Evolutionary conservation across 2,113 vertebrate genomes (phyloP), one percentile per base, ranked within the genome.

Genomic region (Elachura formosa): DNA sequence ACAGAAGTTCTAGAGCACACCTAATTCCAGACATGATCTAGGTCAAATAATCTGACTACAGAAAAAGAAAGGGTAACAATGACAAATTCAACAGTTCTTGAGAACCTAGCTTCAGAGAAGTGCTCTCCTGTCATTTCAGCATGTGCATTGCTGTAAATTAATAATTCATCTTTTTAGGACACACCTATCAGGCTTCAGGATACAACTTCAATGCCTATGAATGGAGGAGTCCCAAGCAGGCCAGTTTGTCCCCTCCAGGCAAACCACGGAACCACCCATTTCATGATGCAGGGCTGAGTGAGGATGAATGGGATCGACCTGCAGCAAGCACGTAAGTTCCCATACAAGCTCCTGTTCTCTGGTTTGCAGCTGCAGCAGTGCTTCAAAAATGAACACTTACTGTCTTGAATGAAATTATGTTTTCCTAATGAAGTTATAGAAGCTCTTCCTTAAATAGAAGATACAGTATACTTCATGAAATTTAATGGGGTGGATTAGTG

Each of bases 291-390:
- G 98, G 98, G 8, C 98, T 99, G 93, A 98, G 98, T 40, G 98
- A 98, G 21, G 99, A 99, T 2, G 99, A 99, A 25, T 99, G 99
- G 99, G 99, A 99, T 79, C 98, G 97, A 52, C 98, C 99, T 34
- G 95, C 98, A 7, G 96, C 98, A 9, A 98, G 98, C 94, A 98
- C 98, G 99, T 99, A 95, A 97, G 98, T 97, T 79, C 58, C 20
- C 23, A 3, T 7, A 5, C 0, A 1, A 55, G 12, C 10, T 51
- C 46, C 40, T 61, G 15, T 28, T 56, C 59, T 68, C 40, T 54
- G 29, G 5, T 51, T 46, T 92, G 33, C 66, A 75, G 41, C 69
- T 74, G 15, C 74, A 79, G 24, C 36, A 52, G 16, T 14, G 26
- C 78, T 81, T 87, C 52, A 87, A 5, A 91, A 66, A 31, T 31